Evolutionary conservation across 2,113 vertebrate genomes (phyloP).

Genomic region (Rhineura floridana): DNA sequence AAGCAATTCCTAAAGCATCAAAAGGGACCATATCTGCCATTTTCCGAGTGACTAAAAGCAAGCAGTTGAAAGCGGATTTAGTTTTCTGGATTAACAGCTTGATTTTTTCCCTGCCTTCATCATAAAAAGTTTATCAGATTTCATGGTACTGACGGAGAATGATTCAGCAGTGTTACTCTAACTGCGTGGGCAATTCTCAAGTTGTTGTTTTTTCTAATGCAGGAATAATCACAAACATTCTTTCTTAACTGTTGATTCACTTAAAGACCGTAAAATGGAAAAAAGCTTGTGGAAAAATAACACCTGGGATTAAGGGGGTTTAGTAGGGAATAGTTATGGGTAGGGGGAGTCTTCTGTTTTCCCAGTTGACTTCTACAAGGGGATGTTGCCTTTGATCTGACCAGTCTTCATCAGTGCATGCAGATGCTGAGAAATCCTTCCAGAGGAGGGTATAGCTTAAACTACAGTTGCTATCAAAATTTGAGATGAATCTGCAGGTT

Average conservation of each 20-base stretch:
- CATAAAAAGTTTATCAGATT: neutral
- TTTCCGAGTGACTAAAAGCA: neutral
- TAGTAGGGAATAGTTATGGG: neutral
- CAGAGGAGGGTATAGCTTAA: too few relatives aligned
- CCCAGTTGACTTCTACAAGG: too few relatives aligned
- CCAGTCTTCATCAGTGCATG: too few relatives aligned
- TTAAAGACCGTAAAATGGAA: constrained; percentile 3
- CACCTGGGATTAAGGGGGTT: neutral
- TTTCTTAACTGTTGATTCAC: constrained; percentile 36
- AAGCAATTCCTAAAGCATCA: neutral
- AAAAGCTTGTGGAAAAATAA: neutral
- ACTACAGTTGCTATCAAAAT: too few relatives aligned
- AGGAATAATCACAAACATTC: constrained; percentile 50
- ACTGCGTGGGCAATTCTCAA: neutral
- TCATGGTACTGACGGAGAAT: neutral
- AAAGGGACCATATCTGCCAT: neutral
- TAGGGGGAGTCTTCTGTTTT: too few relatives aligned
- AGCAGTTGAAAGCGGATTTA: neutral
- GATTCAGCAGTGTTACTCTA: neutral
- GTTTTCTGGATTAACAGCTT: neutral
- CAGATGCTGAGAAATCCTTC: too few relatives aligned
- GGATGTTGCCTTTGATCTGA: too few relatives aligned
- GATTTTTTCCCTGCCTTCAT: neutral
- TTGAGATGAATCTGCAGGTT: too few relatives aligned
- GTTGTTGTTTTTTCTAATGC: constrained; percentile 24